Conservation (phyloP, 2,113 vertebrate species). For the Thalassarche chlororhynchos region DNA sequence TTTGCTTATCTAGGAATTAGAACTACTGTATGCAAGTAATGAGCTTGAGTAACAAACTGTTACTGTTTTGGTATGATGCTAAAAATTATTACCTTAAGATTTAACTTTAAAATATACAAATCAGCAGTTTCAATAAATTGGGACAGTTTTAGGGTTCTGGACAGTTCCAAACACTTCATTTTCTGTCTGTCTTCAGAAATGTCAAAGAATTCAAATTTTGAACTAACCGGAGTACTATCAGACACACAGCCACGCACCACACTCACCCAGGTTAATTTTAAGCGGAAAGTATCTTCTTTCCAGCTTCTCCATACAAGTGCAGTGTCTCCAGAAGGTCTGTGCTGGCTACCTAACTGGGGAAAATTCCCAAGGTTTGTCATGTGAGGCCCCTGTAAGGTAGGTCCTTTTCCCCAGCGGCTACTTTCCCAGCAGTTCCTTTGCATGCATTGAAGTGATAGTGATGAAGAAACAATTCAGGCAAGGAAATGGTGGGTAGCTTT, state of each 20-base stretch:
- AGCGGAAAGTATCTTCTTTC: not conserved
- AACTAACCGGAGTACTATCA: not conserved
- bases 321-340: not conserved
- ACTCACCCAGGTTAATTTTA: not conserved
- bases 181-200: not conserved
- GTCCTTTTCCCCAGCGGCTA: not conserved
- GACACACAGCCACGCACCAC: not conserved
- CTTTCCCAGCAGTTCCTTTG: not conserved
- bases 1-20: not conserved
- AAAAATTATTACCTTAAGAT: not conserved
- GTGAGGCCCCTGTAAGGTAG: not conserved
- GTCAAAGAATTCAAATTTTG: not conserved
- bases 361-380: not conserved
- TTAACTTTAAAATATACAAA: not conserved
- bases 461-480: not conserved
- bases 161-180: not conserved
- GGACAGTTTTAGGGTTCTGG: not conserved
- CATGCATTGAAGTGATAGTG: not conserved
- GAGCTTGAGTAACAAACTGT: not conserved
- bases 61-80: not conserved
- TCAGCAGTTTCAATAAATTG: not conserved
- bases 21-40: not conserved
- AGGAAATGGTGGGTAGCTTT: not conserved
- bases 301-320: not conserved
- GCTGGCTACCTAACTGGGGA: not conserved